Percentiles rank a stretch among this genome's conserved stretches.
phyloP scores from a whole-genome alignment of 2,797 vertebrate genomes.

The Otus scops region DNA sequence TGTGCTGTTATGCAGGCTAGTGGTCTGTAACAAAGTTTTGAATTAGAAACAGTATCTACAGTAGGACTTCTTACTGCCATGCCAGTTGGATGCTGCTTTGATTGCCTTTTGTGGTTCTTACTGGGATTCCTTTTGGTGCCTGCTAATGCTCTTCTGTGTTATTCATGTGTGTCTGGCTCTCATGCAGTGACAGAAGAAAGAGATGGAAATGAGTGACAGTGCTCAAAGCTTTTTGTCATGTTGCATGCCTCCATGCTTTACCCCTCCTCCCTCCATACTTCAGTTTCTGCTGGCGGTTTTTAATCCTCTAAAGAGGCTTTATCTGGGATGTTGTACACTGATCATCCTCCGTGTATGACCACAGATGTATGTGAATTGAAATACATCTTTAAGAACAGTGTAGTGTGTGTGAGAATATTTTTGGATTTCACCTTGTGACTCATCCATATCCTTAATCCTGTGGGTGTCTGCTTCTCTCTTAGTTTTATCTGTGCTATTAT shows the following conservation, averaged over 20 bases:
- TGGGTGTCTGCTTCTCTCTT: not conserved
- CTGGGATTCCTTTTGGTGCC: not conserved
- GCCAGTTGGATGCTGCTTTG: not conserved
- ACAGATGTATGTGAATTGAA: not conserved
- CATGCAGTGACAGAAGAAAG: not conserved
- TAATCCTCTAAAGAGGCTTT: not conserved
- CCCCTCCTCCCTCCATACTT: not conserved
- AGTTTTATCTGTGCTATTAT: not conserved
- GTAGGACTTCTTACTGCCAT: not conserved
- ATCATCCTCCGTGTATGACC: not conserved
- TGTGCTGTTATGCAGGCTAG: not conserved
- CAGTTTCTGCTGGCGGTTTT: not conserved
- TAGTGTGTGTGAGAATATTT: not conserved
- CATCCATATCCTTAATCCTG: not conserved
- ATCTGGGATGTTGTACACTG: not conserved
- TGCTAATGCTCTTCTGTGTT: not conserved
- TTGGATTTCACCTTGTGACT: not conserved
- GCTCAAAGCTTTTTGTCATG: not conserved
- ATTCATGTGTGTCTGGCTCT: not conserved
- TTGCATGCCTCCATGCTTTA: not conserved
- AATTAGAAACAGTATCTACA: not conserved
- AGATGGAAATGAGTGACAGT: not conserved
- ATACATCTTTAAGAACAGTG: not conserved
- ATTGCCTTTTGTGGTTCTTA: not conserved
- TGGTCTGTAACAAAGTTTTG: not conserved